Percentiles rank a stretch among this genome's conserved stretches.
These are phyloP conservation scores for Garrulus glandarius DNA, from an alignment of 2,797 vertebrate species.

Conservation along the genomic window DNA sequence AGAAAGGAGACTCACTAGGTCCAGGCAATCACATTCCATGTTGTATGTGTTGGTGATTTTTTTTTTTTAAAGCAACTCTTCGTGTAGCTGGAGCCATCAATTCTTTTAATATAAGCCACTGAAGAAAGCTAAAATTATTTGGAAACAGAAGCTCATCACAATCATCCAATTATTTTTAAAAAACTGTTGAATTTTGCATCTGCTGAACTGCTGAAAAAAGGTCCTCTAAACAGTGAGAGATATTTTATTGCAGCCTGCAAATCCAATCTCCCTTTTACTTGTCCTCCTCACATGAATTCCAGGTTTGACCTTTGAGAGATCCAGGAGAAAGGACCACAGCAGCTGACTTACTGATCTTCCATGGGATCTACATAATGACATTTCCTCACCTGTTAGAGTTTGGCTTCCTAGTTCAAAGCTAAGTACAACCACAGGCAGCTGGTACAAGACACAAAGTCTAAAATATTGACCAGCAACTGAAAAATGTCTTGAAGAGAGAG, in stretches of 20 bases:
- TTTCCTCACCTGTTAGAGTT: background rate
- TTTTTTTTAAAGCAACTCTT: background rate
- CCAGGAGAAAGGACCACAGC: background rate
- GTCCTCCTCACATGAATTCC: background rate
- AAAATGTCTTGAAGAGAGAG: background rate
- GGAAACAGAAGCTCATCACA: background rate
- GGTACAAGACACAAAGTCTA: background rate
- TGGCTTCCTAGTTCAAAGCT: background rate
- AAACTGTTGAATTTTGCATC: background rate
- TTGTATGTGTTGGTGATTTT: rapidly evolving
- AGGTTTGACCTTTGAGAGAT: background rate
- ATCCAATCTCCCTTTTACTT: background rate
- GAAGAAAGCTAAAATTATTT: background rate
- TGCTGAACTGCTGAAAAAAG: background rate
- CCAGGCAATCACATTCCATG: background rate
- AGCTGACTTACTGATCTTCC: background rate
- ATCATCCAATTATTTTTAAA: background rate
- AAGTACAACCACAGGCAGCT: background rate
- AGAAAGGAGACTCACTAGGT: background rate
- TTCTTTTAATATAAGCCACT: background rate
- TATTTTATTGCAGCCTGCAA: background rate
- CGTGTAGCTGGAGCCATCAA: background rate
- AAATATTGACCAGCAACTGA: background rate
- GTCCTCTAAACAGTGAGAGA: background rate
- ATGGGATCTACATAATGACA: background rate